phyloP scores from a whole-genome alignment of 2,113 vertebrate genomes.

The Aphelocoma coerulescens region DNA sequence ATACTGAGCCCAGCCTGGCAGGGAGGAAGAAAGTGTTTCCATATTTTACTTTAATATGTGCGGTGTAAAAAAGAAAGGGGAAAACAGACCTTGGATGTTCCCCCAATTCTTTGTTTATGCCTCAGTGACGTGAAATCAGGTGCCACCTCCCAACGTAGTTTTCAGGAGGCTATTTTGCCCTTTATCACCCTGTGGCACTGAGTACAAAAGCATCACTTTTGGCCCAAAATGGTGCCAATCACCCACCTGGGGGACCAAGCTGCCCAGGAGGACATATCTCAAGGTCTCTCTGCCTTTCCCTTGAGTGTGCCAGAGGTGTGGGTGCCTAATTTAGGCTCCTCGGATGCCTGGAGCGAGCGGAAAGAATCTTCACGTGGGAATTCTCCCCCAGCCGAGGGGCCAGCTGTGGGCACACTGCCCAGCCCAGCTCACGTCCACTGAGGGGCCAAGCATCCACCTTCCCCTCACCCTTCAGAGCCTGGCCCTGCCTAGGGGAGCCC shows the following conservation, averaged over 20 bases:
- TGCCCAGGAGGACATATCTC: not conserved
- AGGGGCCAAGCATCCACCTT: not conserved
- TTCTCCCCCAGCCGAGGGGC: not conserved
- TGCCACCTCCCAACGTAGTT: not conserved
- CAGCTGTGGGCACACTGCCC: not conserved
- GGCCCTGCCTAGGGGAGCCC: not conserved
- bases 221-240: not conserved
- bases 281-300: not conserved
- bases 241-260: rapidly evolving
- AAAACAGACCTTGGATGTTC: not conserved
- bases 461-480: not conserved
- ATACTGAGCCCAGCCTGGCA: not conserved
- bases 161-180: not conserved
- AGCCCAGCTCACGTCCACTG: not conserved
- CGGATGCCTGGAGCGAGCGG: not conserved
- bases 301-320: not conserved
- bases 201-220: not conserved
- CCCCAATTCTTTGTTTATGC: not conserved
- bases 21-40: slow-evolving; percentile 3
- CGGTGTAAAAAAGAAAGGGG: not conserved
- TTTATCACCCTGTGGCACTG: rapidly evolving
- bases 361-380: slow-evolving; percentile 51
- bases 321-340: slow-evolving; percentile 1
- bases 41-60: slow-evolving; percentile 3
- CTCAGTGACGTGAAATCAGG: not conserved